Base-by-base conservation (phyloP, 1,140 invertebrate species). In the Apis florea region DNA sequence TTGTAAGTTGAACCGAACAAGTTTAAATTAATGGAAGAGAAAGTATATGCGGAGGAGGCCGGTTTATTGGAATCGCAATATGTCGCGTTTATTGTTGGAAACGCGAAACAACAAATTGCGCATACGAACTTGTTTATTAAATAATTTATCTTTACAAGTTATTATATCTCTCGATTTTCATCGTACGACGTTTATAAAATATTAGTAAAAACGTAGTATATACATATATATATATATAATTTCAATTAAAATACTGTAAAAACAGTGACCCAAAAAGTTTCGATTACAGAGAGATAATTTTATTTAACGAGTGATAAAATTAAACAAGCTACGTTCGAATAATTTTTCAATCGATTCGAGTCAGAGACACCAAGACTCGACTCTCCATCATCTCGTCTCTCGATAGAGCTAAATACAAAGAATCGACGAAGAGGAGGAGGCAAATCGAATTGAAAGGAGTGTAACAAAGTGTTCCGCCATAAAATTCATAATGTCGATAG, bases 401-500 rank as follows among this genome's bases (percentile, higher is more conserved):
- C 5, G 31, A 31, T 31, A 4, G 2, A 6, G 5, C 31, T 40
- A n/a, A n/a, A n/a, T n/a, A 40, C 31, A 5, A 40, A 61, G 24
- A 15, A 61, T 8, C n/a, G 15, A 10, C 24, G 71, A 54, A 31
- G 51, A 24, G 9, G 54, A 71, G 26, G 21, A 2, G 24, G 19
- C 19, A 15, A 51, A 49, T 21, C 24, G 47, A 56, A 47, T 5
- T 12, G 2, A 67, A 47, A 12, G 59, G 40, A 51, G 19, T 51
- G 74, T 83, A 86, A 87, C 85, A 75, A 86, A 84, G 56, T 83
- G 75, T 76, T 72, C 40, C 80, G 40, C 40, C 74, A 87, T 87
- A 84, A 88, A 40, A 88, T 88, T 86, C 85, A 82, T 87, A 87
- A 88, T 77, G 67, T 84, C 71, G 61, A 67, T 79, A 88, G 90